Percentiles rank a stretch among this genome's conserved stretches.
phyloP scores from a whole-genome alignment of 2,797 vertebrate species.

The Danio jaintianensis region DNA sequence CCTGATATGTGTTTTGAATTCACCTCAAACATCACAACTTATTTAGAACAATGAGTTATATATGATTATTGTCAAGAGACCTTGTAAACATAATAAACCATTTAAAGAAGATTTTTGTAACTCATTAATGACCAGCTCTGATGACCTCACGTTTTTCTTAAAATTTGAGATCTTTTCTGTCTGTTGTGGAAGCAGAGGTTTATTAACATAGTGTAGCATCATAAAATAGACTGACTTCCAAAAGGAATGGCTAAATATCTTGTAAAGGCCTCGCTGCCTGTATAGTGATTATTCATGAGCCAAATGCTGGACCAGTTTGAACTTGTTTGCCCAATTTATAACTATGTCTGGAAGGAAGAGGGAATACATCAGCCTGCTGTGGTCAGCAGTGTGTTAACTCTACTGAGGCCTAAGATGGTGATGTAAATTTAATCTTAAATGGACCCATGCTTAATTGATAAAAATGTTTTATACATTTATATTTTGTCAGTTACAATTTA shows the following conservation, averaged over 20 bases:
- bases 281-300: conserved; percentile 19
- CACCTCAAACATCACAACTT: neutral
- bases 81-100: conserved; percentile 21
- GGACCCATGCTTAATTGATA: neutral
- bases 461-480: too few species aligned
- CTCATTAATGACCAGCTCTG: conserved; percentile 64
- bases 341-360: conserved; percentile 56
- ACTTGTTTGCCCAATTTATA: conserved; percentile 52
- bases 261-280: conserved; percentile 20
- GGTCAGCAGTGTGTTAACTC: neutral
- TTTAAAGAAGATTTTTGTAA: conserved; percentile 65
- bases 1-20: conserved; percentile 9
- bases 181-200: conserved; percentile 39
- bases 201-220: conserved; percentile 68
- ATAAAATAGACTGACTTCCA: conserved; percentile 62
- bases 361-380: neutral
- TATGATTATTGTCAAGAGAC: neutral
- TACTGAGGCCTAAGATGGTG: neutral
- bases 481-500: too few species aligned
- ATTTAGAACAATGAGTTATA: neutral
- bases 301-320: neutral
- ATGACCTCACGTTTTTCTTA: conserved; percentile 73
- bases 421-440: neutral
- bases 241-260: conserved; percentile 63
- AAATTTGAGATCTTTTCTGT: conserved; percentile 66